These are phyloP conservation scores for Triplophysa rosa DNA, from an alignment of 2,113 vertebrate species.

Conservation along the genomic window DNA sequence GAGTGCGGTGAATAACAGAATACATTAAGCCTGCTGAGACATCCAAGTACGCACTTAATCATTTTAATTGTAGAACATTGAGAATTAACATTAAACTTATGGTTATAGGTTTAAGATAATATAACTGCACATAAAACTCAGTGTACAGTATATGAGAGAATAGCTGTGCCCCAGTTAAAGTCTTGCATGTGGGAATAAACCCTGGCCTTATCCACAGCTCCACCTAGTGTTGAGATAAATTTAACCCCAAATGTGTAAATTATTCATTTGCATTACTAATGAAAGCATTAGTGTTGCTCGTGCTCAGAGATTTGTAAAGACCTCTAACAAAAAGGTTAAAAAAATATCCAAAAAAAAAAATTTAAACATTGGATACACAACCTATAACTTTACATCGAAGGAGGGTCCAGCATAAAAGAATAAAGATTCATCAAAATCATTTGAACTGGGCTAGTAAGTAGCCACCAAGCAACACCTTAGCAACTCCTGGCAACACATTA, in stretches of 20 bases:
- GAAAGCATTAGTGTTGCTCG: too few species aligned
- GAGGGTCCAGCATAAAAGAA: too few species aligned
- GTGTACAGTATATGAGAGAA: background rate
- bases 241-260: background rate
- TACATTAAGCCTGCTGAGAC: background rate
- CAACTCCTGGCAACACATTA: too few species aligned
- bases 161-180: background rate
- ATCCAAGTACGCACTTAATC: background rate
- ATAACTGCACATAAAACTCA: background rate
- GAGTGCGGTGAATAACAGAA: background rate
- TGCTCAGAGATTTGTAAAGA: too few species aligned
- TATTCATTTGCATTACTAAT: too few species aligned
- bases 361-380: too few species aligned
- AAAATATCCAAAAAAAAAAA: too few species aligned
- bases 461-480: too few species aligned
- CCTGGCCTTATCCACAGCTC: constrained; percentile 25
- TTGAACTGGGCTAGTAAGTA: too few species aligned
- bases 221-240: background rate
- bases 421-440: too few species aligned
- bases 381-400: too few species aligned
- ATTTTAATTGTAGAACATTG: background rate
- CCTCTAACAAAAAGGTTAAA: too few species aligned
- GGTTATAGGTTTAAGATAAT: background rate
- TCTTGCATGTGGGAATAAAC: background rate
- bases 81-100: background rate